A percentile compares a stretch with the other conserved stretches of the same genome.
Evolutionary conservation across 92 coral and sea anemone species (phyloP).

Genomic region (Epizoanthus fatuus): DNA sequence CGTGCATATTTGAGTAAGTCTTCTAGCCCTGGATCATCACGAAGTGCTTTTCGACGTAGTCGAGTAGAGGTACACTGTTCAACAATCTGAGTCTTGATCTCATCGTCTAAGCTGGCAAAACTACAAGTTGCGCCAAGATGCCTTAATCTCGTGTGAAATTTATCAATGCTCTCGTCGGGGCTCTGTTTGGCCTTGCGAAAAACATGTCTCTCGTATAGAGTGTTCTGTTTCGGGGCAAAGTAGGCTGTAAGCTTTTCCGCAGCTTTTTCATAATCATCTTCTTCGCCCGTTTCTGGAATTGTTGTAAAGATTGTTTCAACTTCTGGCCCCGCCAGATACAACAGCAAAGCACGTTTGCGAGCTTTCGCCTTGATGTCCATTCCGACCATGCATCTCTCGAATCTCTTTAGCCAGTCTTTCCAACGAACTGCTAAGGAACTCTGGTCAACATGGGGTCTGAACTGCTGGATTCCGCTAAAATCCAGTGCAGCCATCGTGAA

Average conservation of each 20-base stretch:
- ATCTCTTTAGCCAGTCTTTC: slow-evolving; percentile 27
- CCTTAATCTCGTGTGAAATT: slow-evolving; percentile 40
- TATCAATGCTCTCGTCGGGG: slow-evolving; percentile 48
- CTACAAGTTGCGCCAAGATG: slow-evolving; percentile 50
- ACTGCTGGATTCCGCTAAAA: slow-evolving; percentile 32
- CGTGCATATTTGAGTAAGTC: slow-evolving; percentile 44
- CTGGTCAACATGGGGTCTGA: slow-evolving; percentile 8
- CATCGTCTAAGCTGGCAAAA: slow-evolving; percentile 25
- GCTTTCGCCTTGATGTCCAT: slow-evolving; percentile 49
- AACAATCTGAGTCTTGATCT: slow-evolving; percentile 43
- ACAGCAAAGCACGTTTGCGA: slow-evolving; percentile 44
- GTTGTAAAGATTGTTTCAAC: slow-evolving; percentile 58
- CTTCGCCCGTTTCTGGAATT: slow-evolving; percentile 51
- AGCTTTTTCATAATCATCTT: slow-evolving; percentile 37
- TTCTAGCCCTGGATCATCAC: slow-evolving; percentile 36
- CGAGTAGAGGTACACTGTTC: slow-evolving; percentile 49
- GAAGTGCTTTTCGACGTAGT: slow-evolving; percentile 53
- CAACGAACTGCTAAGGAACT: slow-evolving; percentile 40
- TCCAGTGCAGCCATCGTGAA: neutral
- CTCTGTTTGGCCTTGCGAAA: slow-evolving; percentile 49
- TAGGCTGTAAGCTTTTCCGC: slow-evolving; percentile 53
- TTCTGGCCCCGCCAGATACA: slow-evolving; percentile 60
- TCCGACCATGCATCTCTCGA: slow-evolving; percentile 41
- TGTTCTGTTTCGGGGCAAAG: slow-evolving; percentile 52
- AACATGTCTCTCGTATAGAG: slow-evolving; percentile 53